Percentiles rank a stretch among this genome's conserved stretches.
Evolutionary conservation across 1,140 invertebrate species (phyloP).

Genomic region (Drosophila nigrodunni): DNA sequence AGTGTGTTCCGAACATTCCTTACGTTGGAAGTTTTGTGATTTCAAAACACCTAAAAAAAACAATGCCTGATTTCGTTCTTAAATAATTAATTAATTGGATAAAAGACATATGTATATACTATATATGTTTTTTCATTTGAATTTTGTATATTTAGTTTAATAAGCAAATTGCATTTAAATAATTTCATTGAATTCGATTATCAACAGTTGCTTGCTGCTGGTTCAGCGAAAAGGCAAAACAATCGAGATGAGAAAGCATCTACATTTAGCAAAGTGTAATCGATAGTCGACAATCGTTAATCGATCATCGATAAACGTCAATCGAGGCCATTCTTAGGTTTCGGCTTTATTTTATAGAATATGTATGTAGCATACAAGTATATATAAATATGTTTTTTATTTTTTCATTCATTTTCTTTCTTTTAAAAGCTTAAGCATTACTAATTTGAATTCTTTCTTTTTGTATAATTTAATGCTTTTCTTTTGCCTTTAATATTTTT

Average conservation of each 20-base stretch:
- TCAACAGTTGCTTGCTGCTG: conserved; percentile 55
- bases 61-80: not conserved
- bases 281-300: not conserved
- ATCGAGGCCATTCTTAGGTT: conserved; percentile 10
- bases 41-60: not conserved
- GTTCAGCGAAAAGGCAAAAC: conserved; percentile 41
- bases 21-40: not conserved
- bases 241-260: conserved; percentile 41
- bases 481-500: conserved; percentile 14
- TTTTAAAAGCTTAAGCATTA: conserved; percentile 42
- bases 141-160: conserved; percentile 22
- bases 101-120: not conserved
- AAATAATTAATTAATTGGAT: not conserved
- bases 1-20: not conserved
- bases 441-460: conserved; percentile 10
- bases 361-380: conserved; percentile 22
- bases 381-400: conserved; percentile 28
- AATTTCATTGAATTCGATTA: conserved; percentile 50
- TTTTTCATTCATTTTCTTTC: not conserved
- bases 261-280: conserved; percentile 21
- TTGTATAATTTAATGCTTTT: conserved; percentile 13
- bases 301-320: not conserved
- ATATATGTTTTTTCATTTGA: not conserved
- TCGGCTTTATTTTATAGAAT: conserved; percentile 16
- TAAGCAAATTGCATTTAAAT: conserved; percentile 22